Conservation (phyloP, 2,797 vertebrate species). For the Myiotriccus ornatus region DNA sequence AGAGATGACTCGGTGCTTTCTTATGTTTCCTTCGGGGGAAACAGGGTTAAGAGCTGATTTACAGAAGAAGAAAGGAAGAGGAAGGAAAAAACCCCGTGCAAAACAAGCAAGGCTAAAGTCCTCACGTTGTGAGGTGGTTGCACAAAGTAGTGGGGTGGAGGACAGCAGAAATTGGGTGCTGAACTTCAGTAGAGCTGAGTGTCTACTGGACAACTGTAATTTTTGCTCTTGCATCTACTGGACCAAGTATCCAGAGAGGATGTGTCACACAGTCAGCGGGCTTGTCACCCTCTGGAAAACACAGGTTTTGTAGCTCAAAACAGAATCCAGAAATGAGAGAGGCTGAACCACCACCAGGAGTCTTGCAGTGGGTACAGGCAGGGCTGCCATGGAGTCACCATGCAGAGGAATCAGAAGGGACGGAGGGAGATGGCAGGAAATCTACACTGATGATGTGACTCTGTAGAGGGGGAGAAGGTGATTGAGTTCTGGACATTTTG, state of each 20-base stretch:
- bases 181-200: not conserved
- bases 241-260: not conserved
- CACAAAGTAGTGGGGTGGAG: not conserved
- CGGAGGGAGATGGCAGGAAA: not conserved
- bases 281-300: not conserved
- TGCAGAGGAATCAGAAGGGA: fast-evolving
- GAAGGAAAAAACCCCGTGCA: not conserved
- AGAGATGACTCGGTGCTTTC: not conserved
- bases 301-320: not conserved
- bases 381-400: not conserved
- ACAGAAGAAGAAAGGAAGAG: not conserved
- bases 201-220: not conserved
- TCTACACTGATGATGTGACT: not conserved
- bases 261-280: not conserved
- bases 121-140: not conserved
- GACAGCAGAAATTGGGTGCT: not conserved
- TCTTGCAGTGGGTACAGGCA: not conserved
- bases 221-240: not conserved
- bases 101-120: not conserved
- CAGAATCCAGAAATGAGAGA: not conserved
- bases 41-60: not conserved
- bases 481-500: not conserved
- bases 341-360: not conserved
- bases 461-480: not conserved
- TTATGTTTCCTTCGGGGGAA: not conserved